Percentiles rank a stretch among this genome's conserved stretches.
Conservation (phyloP, 2,888 invertebrate species). For the Lithophane socia region DNA sequence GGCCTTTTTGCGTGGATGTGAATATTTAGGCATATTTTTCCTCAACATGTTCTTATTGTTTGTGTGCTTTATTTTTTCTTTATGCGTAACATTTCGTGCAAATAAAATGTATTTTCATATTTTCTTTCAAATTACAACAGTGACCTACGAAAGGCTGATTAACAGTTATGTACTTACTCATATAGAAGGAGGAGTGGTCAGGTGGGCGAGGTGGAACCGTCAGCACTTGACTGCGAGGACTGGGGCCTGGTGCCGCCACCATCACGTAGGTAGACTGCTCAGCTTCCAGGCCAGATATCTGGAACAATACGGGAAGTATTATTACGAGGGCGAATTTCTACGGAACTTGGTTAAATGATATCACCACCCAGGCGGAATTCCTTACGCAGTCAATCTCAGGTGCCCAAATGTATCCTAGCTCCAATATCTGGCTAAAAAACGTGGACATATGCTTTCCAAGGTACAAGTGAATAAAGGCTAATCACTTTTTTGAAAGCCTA, state of each 20-base stretch:
- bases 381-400: too few species aligned
- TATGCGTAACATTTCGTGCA: too few species aligned
- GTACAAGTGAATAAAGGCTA: too few species aligned
- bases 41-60: neutral
- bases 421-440: neutral
- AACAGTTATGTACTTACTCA: slow-evolving; percentile 61
- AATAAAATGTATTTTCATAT: too few species aligned
- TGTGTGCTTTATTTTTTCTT: neutral
- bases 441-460: too few species aligned
- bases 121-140: neutral
- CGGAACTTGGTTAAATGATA: neutral
- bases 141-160: neutral
- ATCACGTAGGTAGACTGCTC: slow-evolving; percentile 79
- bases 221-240: slow-evolving; percentile 73
- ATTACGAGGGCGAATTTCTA: neutral
- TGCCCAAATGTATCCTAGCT: neutral
- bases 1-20: neutral
- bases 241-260: slow-evolving; percentile 75
- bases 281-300: slow-evolving; percentile 78
- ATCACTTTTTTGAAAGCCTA: too few species aligned
- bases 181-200: slow-evolving; percentile 66
- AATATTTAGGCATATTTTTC: too few species aligned
- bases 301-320: slow-evolving; percentile 9
- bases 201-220: slow-evolving; percentile 75
- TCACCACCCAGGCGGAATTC: neutral